These are phyloP conservation scores for Brachypodius melanocephalos DNA, from an alignment of 2,113 vertebrate genomes.

Conservation along the genomic window DNA sequence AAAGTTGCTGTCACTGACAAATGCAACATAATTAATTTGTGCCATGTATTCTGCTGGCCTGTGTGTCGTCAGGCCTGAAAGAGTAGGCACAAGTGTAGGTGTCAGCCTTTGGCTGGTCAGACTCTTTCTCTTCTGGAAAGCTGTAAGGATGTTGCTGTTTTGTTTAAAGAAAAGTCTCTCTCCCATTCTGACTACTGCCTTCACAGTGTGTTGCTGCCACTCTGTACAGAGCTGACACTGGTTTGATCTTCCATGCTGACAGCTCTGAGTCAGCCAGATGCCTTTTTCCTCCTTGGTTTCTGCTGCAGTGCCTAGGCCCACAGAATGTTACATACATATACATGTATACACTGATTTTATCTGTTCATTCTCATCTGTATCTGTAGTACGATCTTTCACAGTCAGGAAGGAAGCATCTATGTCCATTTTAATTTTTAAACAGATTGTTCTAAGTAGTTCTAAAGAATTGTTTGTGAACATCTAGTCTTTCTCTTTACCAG, in stretches of 20 bases:
- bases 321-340: not conserved
- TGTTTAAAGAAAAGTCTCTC: not conserved
- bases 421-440: not conserved
- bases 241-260: not conserved
- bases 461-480: not conserved
- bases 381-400: not conserved
- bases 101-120: not conserved
- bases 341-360: not conserved
- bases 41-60: not conserved
- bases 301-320: not conserved
- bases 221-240: accelerated
- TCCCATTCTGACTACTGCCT: not conserved
- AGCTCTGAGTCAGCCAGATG: not conserved
- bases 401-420: not conserved
- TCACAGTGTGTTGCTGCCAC: not conserved
- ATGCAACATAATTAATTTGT: not conserved
- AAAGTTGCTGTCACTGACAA: not conserved
- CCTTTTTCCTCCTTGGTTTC: not conserved
- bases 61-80: not conserved
- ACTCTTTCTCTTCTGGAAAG: not conserved
- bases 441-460: not conserved
- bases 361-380: accelerated
- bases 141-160: not conserved
- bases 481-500: not conserved
- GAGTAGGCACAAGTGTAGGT: not conserved